Conservation (phyloP, 1,140 invertebrate genomes). For the Zaprionus taronus region DNA sequence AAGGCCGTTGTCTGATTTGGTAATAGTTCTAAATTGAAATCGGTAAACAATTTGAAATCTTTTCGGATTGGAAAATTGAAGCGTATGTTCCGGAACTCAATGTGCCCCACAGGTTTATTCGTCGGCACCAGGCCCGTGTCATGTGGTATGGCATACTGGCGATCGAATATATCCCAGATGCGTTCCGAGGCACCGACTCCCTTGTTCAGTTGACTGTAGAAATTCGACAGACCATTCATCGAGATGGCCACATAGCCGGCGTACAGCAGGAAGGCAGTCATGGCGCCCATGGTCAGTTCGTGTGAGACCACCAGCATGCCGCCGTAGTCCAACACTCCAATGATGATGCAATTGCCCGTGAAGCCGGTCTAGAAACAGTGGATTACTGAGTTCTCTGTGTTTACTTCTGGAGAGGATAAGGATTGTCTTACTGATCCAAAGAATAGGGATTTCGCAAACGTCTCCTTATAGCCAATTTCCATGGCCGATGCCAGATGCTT, state of each 20-base stretch:
- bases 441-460: slow-evolving; percentile 94
- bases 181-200: slow-evolving; percentile 95
- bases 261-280: slow-evolving; percentile 96
- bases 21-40: slow-evolving; percentile 89
- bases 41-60: slow-evolving; percentile 87
- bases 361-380: slow-evolving; percentile 91
- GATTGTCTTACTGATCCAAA: slow-evolving; percentile 90
- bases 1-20: slow-evolving; percentile 90
- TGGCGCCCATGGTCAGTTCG: slow-evolving; percentile 93
- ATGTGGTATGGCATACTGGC: slow-evolving; percentile 90
- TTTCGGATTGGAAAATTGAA: slow-evolving; percentile 91
- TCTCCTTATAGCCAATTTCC: slow-evolving; percentile 93
- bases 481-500: slow-evolving; percentile 90
- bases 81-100: slow-evolving; percentile 89
- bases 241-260: slow-evolving; percentile 96
- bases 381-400: not conserved
- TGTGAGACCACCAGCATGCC: slow-evolving; percentile 93
- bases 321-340: slow-evolving; percentile 97
- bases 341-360: slow-evolving; percentile 95
- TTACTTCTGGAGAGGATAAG: not conserved
- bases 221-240: slow-evolving; percentile 93
- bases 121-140: slow-evolving; percentile 85
- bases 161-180: slow-evolving; percentile 95
- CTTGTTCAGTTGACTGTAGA: slow-evolving; percentile 97
- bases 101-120: slow-evolving; percentile 80